These are phyloP conservation scores for Litoditis marina DNA, from an alignment of 2,888 invertebrate genomes.

Conservation along the genomic window DNA sequence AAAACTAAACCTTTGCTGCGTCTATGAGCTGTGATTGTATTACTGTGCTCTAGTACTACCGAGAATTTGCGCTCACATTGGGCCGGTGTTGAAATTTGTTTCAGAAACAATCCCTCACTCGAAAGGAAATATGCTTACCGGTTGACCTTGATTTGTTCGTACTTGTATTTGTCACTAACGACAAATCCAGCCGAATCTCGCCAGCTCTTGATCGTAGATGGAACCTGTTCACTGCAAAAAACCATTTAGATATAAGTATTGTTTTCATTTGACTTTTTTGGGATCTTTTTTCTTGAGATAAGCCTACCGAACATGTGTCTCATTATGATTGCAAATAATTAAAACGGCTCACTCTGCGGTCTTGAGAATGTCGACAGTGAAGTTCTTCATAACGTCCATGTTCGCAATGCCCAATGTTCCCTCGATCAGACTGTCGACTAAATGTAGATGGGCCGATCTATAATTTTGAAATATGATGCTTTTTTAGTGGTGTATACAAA, in stretches of 20 bases:
- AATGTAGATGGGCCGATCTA: slow-evolving; percentile 34
- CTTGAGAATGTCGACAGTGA: slow-evolving; percentile 6
- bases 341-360: neutral
- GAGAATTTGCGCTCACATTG: too few relatives aligned
- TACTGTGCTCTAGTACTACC: too few relatives aligned
- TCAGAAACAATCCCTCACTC: too few relatives aligned
- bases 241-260: too few relatives aligned
- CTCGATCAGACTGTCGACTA: slow-evolving; percentile 35
- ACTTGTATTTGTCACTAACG: slow-evolving; percentile 48
- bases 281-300: too few relatives aligned
- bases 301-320: too few relatives aligned
- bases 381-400: slow-evolving; percentile 6
- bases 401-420: slow-evolving; percentile 3
- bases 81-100: too few relatives aligned
- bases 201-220: slow-evolving; percentile 35
- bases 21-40: too few relatives aligned
- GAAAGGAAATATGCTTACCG: slow-evolving; percentile 33
- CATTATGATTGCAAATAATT: neutral
- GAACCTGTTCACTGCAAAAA: neutral
- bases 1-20: too few relatives aligned
- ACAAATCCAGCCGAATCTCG: slow-evolving; percentile 55
- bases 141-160: slow-evolving; percentile 42
- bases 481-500: too few relatives aligned
- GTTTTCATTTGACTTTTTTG: too few relatives aligned
- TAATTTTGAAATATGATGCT: too few relatives aligned